Evolutionary conservation across 1,140 invertebrate species (phyloP).

Genomic region (Drosophila obscura): DNA sequence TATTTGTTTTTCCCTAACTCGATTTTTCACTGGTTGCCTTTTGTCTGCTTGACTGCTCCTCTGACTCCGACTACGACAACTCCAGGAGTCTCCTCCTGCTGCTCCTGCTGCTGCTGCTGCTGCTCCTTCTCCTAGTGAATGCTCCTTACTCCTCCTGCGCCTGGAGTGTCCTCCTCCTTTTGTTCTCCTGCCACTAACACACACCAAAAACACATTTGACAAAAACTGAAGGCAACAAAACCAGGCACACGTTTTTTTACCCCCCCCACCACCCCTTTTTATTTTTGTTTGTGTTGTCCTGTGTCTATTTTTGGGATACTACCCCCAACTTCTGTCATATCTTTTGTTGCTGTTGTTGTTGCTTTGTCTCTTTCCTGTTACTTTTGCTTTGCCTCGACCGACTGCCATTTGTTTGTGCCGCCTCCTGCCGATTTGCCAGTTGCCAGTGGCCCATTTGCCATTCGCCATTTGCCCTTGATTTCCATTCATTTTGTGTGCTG

Average conservation of each 20-base stretch:
- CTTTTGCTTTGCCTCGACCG: background rate
- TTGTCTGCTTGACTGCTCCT: slow-evolving; percentile 68
- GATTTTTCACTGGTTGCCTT: slow-evolving; percentile 81
- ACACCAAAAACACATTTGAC: slow-evolving; percentile 78
- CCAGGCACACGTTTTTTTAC: slow-evolving; percentile 44
- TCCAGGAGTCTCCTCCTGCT: too few relatives aligned
- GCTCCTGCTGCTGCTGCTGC: too few relatives aligned
- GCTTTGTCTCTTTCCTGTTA: slow-evolving; percentile 10
- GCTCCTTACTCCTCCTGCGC: too few relatives aligned
- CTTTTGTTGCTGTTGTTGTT: slow-evolving; percentile 7
- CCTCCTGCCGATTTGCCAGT: too few relatives aligned
- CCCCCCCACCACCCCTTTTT: too few relatives aligned
- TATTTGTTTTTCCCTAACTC: slow-evolving; percentile 80
- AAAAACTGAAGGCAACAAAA: slow-evolving; percentile 55
- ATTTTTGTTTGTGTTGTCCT: too few relatives aligned
- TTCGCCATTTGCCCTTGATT: slow-evolving; percentile 70
- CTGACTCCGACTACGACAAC: background rate
- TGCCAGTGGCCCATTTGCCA: slow-evolving; percentile 38
- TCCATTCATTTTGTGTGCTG: slow-evolving; percentile 72
- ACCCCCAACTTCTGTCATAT: slow-evolving; percentile 28
- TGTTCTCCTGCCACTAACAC: slow-evolving; percentile 55
- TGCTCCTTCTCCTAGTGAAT: too few relatives aligned
- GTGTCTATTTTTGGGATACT: slow-evolving; percentile 52
- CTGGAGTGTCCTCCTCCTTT: slow-evolving; percentile 3
- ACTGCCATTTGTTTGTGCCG: slow-evolving; percentile 15